Percentiles rank a stretch among this genome's conserved stretches.
phyloP scores from a whole-genome alignment of 2,888 invertebrate species.

The Ophraella communa region DNA sequence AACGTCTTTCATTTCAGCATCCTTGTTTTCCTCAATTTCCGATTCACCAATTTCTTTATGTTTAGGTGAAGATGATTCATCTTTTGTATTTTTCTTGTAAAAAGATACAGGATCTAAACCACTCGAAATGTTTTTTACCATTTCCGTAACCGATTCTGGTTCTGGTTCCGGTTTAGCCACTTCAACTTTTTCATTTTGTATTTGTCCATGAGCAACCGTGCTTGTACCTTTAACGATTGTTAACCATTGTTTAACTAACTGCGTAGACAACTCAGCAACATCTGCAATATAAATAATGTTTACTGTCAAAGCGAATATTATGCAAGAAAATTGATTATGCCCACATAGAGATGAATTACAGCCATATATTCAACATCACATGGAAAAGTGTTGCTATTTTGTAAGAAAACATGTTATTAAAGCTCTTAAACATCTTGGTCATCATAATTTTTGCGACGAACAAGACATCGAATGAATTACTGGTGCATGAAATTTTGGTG shows the following conservation, averaged over 20 bases:
- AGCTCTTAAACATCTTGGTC: too few relatives aligned
- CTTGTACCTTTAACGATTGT: constrained; percentile 78
- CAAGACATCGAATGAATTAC: too few relatives aligned
- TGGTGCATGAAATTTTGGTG: too few relatives aligned
- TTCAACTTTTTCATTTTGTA: constrained; percentile 17
- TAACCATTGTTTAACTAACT: constrained; percentile 89
- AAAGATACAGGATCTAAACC: constrained; percentile 48
- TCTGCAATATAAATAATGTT: constrained; percentile 37
- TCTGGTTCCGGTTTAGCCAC: constrained; percentile 13
- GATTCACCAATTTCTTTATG: constrained; percentile 75
- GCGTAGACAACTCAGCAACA: constrained; percentile 68
- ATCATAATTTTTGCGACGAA: too few relatives aligned
- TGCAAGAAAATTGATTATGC: not conserved
- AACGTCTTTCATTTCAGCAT: constrained; percentile 42
- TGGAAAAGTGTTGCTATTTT: too few relatives aligned
- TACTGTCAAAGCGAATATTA: too few relatives aligned
- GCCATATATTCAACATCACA: too few relatives aligned
- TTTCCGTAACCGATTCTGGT: constrained; percentile 2
- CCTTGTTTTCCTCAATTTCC: constrained; percentile 63
- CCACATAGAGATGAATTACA: not conserved
- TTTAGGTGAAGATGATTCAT: constrained; percentile 56
- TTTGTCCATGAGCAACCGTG: constrained; percentile 55
- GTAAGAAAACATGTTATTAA: too few relatives aligned
- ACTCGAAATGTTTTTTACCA: constrained; percentile 26
- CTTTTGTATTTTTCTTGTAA: constrained; percentile 61